Conservation (phyloP, 2,797 vertebrate species). For the Pipistrellus kuhlii region DNA sequence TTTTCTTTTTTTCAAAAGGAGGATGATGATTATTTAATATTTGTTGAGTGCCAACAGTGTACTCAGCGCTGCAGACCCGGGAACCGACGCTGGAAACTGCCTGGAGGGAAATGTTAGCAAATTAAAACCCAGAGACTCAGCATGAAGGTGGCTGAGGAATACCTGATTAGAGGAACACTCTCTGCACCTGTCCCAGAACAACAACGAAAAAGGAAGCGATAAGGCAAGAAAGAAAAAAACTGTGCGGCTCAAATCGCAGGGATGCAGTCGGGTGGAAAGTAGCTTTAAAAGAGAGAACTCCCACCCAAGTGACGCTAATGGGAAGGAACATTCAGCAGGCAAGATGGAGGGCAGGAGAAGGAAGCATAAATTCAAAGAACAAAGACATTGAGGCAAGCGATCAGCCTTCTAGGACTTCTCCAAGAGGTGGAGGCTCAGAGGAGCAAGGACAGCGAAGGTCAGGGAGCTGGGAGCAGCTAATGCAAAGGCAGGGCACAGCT, state of each 20-base stretch:
- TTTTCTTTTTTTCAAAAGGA: conserved; percentile 59
- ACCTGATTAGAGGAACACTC: conserved; percentile 65
- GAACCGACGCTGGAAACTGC: conserved; percentile 75
- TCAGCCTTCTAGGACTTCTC: background rate
- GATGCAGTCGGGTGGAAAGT: conserved; percentile 79
- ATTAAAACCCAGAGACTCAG: conserved; percentile 81
- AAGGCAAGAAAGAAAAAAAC: conserved; percentile 71
- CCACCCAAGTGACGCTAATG: conserved; percentile 79
- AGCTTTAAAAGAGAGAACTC: conserved; percentile 82
- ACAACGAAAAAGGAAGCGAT: conserved; percentile 23
- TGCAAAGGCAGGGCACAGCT: background rate
- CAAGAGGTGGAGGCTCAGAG: background rate
- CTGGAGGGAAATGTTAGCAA: conserved; percentile 79
- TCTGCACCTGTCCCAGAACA: conserved; percentile 48
- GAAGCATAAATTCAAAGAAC: conserved; percentile 83
- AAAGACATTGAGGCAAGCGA: conserved; percentile 83
- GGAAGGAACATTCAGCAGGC: conserved; percentile 80
- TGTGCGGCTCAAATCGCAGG: conserved; percentile 63
- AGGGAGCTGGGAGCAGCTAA: accelerated
- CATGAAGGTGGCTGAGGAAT: conserved; percentile 69
- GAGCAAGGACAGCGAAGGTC: background rate
- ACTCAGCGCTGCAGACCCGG: conserved; percentile 69
- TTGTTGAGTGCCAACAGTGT: conserved; percentile 81
- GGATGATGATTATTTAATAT: conserved; percentile 82
- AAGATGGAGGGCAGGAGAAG: conserved; percentile 81